Base-by-base conservation (phyloP, 2,888 invertebrate genomes). In the Lithophane leautieri region DNA sequence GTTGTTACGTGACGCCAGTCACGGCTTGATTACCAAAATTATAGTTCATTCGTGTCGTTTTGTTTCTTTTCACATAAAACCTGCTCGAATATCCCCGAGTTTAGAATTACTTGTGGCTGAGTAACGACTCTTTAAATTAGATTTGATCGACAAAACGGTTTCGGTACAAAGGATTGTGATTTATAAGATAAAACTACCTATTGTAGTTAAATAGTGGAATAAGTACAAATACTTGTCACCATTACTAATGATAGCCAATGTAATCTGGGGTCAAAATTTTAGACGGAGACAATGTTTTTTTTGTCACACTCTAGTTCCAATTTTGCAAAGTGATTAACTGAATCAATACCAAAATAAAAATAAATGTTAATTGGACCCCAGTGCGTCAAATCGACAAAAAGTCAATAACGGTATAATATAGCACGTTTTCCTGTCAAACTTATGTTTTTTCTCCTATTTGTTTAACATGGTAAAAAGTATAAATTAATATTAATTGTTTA, bases 1-100 rank as follows among this genome's bases (percentile, higher is more conserved):
- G 67, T 68, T n/a, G 74, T 82, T 76, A 78, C 74, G 78, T 71
- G 73, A 78, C 73, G 34, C 28, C 58, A 44, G 87, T 82, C 79
- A 87, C 82, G 80, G 85, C 71, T 79, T 77, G 73, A 80, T 82
- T 76, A 76, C 69, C 66, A 69, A 84, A 80, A 81, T 76, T 42
- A 78, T 76, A 71, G 50, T 75, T 66, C 70, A 78, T 74, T 75
- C 73, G 47, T 72, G 70, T 84, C 50, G 62, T 78, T 76, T 84
- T 67, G 28, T 77, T 76, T 78, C 34, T 82, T 75, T 82, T 72
- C 50, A 72, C 60, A 52, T 25, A 70, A 78, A 78, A 73, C 68
- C 14, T 68, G 66, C 63, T 70, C 68, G 28, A 68, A 68, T 80
- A 61, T 72, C n/a, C 14, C 40, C 56, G 60, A 60, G 63, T 56